Evolutionary conservation across 1,140 invertebrate genomes (phyloP).

Genomic region (Hyles vespertilio): DNA sequence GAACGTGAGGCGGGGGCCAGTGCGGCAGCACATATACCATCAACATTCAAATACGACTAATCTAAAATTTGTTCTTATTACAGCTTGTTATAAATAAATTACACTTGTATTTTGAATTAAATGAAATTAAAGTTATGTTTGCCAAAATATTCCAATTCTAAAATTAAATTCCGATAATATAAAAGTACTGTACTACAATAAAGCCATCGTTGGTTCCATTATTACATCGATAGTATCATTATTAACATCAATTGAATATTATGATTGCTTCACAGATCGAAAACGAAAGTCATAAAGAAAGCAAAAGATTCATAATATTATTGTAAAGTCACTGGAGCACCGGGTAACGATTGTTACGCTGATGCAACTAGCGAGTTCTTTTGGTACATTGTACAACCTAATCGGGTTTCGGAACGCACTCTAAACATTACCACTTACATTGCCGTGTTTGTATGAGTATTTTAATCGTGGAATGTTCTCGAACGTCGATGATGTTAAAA

Average conservation of each 20-base stretch:
- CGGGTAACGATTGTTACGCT: slow-evolving; percentile 56
- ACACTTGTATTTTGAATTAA: too few species aligned
- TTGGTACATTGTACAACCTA: slow-evolving; percentile 18
- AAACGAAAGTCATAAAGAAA: slow-evolving; percentile 60
- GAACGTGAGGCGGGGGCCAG: slow-evolving; percentile 29
- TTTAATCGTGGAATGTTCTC: background rate
- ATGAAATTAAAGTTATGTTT: too few species aligned
- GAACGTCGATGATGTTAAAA: slow-evolving; percentile 20
- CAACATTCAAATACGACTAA: too few species aligned
- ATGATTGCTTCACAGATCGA: slow-evolving; percentile 29
- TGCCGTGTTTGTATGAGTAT: slow-evolving; percentile 13
- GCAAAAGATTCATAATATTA: slow-evolving; percentile 45
- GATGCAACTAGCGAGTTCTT: slow-evolving; percentile 36
- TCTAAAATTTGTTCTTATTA: too few species aligned
- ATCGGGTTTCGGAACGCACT: background rate
- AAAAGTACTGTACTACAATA: too few species aligned
- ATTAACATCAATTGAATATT: background rate
- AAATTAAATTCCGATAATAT: too few species aligned
- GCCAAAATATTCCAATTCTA: too few species aligned
- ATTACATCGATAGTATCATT: background rate
- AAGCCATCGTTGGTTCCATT: too few species aligned
- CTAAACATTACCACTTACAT: slow-evolving; percentile 18
- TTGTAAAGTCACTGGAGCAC: slow-evolving; percentile 67
- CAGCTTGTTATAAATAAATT: too few species aligned
- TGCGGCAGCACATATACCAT: too few species aligned